Evolutionary conservation across 2,797 vertebrate species (phyloP), one percentile per base, ranked within the genome.

Genomic region (Oophaga sylvatica): DNA sequence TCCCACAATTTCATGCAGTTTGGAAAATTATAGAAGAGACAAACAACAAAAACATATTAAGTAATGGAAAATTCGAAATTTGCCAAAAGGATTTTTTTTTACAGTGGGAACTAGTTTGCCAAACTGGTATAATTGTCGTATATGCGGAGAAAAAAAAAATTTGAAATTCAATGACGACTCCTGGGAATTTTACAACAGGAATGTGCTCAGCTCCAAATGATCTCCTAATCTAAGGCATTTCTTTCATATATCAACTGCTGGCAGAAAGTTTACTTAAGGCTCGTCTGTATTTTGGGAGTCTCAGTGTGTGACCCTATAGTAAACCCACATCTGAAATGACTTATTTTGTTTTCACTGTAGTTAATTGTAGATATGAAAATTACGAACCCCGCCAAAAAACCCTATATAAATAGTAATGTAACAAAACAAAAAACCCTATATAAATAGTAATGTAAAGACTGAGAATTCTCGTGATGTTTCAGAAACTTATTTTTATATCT

Each of bases 41-140:
- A n/a, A 53, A 56, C 22, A 82, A 82, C 62, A 83, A 60, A 60
- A 59, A 83, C 56, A 41, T 59, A 71, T 82, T 70, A 41, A 53
- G 81, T 35, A 73, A 73, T 83, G 82, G 82, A 83, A 83, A 83
- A 35, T 83, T 57, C 63, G 2, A 35, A 83, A 59, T 59, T 35
- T n/a, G 59, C 19, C 45, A 82, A 53, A 35, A 35, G 3, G 65
- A 12, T n/a, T 26, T 73, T 83, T 83, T 29, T 73, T 83, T 83
- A 60, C 19, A 73, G 53, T 59, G 56, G 31, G 82, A 83, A 62
- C 29, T 31, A 62, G 68, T 29, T 35, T 22, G 31, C 63, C 45
- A 45, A 82, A 82, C 65, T 67, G 53, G 31, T 31, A 73, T 73
- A 35, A 71, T 83, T 83, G 17, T 57, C 29, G 6, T 73, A 45